phyloP scores from a whole-genome alignment of 2,888 invertebrate species.

The Caenorhabditis sinica region DNA sequence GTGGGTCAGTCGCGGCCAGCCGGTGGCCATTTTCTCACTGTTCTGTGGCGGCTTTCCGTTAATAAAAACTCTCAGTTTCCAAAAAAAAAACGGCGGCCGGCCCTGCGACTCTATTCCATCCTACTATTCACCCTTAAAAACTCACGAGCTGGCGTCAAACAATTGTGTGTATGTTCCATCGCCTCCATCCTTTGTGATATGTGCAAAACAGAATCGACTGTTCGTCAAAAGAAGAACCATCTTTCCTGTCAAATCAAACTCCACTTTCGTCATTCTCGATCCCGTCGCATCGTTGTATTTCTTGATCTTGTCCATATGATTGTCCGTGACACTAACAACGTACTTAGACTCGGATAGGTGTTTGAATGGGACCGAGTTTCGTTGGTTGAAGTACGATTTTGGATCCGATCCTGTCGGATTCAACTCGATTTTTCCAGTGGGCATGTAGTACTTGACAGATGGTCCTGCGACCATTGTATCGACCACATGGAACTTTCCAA shows the following conservation, averaged over 20 bases:
- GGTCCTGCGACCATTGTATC: background rate
- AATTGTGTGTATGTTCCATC: background rate
- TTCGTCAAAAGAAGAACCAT: constrained; percentile 27
- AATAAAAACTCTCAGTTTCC: too few species aligned
- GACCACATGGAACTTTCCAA: background rate
- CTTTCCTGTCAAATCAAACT: background rate
- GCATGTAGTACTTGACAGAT: constrained; percentile 35
- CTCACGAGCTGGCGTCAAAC: background rate
- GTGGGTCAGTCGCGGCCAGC: too few species aligned
- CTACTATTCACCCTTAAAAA: too few species aligned
- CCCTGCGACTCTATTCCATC: too few species aligned
- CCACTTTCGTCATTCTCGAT: background rate
- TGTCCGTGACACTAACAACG: background rate
- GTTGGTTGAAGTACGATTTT: constrained; percentile 1
- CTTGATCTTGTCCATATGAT: background rate
- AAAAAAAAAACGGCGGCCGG: too few species aligned
- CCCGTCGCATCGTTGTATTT: background rate
- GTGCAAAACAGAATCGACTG: constrained; percentile 46
- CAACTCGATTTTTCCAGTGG: constrained; percentile 11
- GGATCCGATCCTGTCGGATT: background rate
- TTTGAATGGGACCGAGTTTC: background rate
- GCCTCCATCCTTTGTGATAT: background rate
- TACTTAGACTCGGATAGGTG: background rate
- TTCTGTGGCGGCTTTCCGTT: too few species aligned
- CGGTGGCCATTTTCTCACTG: too few species aligned